Percentiles rank a stretch among this genome's conserved stretches.
Conservation (phyloP, 1,140 invertebrate species). For the Nylanderia fulva region DNA sequence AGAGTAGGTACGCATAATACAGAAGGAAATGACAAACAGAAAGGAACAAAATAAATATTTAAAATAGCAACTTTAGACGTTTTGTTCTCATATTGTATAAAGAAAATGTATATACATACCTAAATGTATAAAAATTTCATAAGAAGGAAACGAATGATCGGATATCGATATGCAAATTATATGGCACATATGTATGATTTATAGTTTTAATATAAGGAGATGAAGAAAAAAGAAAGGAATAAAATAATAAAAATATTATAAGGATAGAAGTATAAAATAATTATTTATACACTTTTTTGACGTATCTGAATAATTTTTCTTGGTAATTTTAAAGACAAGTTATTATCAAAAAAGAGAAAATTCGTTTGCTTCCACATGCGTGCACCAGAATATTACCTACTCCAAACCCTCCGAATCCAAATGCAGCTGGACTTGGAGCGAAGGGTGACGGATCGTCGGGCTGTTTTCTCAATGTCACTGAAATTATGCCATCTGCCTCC, state of each 20-base stretch:
- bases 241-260: conserved; percentile 11
- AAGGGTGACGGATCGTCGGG: conserved; percentile 18
- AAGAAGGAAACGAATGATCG: background rate
- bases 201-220: background rate
- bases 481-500: conserved; percentile 25
- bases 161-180: background rate
- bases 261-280: background rate
- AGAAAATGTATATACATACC: background rate
- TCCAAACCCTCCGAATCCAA: background rate
- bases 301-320: background rate
- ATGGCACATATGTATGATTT: background rate
- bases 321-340: background rate
- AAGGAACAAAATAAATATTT: background rate
- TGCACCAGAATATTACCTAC: background rate
- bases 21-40: background rate
- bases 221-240: background rate
- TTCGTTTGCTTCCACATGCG: background rate
- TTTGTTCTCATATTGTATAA: background rate
- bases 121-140: background rate
- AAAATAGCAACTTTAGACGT: too few species aligned
- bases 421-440: conserved; percentile 35
- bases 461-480: conserved; percentile 34
- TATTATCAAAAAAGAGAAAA: background rate
- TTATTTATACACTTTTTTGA: conserved; percentile 10
- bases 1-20: background rate